phyloP scores from a whole-genome alignment of 2,888 invertebrate species.

The Ennomos fuscantarius region DNA sequence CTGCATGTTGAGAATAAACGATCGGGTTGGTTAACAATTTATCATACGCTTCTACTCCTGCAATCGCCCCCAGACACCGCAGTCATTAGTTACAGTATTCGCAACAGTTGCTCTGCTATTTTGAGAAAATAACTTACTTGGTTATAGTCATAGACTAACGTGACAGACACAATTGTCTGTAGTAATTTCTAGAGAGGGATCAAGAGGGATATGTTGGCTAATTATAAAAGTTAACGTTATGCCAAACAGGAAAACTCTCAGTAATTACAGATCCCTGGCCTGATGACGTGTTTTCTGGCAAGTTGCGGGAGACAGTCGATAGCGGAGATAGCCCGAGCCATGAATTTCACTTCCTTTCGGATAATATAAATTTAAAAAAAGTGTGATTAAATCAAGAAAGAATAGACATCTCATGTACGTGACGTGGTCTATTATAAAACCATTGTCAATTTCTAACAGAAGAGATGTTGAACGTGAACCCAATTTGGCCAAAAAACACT shows the following conservation, averaged over 20 bases:
- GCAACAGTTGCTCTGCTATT: conserved; percentile 71
- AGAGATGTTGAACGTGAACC: too few relatives aligned
- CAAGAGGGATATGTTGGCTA: conserved; percentile 30
- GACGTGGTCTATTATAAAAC: too few relatives aligned
- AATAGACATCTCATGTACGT: too few relatives aligned
- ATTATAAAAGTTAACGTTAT: conserved; percentile 37
- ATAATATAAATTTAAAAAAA: conserved; percentile 19
- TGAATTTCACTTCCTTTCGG: conserved; percentile 15
- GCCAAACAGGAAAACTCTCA: conserved; percentile 50
- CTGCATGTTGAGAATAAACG: conserved; percentile 57
- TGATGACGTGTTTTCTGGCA: conserved; percentile 43
- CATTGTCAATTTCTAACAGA: too few relatives aligned
- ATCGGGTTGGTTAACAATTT: conserved; percentile 63
- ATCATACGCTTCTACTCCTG: conserved; percentile 62
- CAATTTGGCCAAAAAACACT: too few relatives aligned
- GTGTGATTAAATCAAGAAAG: too few relatives aligned
- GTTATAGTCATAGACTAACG: conserved; percentile 48
- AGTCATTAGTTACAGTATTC: conserved; percentile 72
- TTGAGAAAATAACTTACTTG: conserved; percentile 61
- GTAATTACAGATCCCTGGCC: conserved; percentile 36
- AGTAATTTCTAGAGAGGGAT: conserved; percentile 36
- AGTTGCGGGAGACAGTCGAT: conserved; percentile 39
- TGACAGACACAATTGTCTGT: conserved; percentile 29
- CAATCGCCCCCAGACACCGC: conserved; percentile 60
- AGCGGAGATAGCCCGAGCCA: conserved; percentile 48